Conservation (phyloP, 1,140 invertebrate species). For the Pogonus chalceus region DNA sequence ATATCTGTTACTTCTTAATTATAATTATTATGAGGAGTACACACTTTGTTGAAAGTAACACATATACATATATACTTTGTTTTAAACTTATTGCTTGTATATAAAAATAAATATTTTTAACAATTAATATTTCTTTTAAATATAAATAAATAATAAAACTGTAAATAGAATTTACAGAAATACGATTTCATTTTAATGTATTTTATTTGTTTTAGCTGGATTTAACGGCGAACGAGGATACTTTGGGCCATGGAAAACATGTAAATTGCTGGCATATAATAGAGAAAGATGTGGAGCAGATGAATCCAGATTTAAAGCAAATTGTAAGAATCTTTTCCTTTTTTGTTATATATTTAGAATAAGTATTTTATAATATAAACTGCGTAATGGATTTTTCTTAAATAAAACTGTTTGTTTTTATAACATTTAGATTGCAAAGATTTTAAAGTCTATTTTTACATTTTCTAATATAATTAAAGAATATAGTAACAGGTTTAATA, state of each 20-base stretch:
- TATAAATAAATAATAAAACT: neutral
- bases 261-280: constrained; percentile 68
- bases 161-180: neutral
- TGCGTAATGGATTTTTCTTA: too few species aligned
- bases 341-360: too few species aligned
- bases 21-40: too few species aligned
- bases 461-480: too few species aligned
- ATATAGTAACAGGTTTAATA: too few species aligned
- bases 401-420: too few species aligned
- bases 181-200: neutral
- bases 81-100: neutral
- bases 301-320: constrained; percentile 64
- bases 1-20: neutral
- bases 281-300: constrained; percentile 68
- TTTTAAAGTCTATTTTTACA: too few species aligned
- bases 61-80: neutral
- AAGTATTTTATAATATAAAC: too few species aligned
- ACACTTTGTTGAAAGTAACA: too few species aligned
- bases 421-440: too few species aligned
- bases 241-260: constrained; percentile 76
- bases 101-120: neutral
- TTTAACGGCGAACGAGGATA: constrained; percentile 60
- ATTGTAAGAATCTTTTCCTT: constrained; percentile 65
- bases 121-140: neutral
- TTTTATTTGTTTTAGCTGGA: constrained; percentile 42